These are phyloP conservation scores for Parazoanthus atlanticus DNA, from an alignment of 92 coral and sea anemone genomes.

Conservation along the genomic window DNA sequence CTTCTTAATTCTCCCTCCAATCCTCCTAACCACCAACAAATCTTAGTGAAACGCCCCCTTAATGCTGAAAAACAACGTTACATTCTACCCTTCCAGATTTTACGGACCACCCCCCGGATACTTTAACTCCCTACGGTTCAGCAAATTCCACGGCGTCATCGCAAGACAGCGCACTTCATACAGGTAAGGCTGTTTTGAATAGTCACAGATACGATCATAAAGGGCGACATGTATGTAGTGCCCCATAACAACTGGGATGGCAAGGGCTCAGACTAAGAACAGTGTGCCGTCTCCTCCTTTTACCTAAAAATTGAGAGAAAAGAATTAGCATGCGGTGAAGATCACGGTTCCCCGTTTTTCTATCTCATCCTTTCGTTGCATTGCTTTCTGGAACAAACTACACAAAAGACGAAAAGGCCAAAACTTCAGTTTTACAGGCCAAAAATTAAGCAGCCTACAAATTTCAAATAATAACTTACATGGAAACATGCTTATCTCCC, in stretches of 20 bases:
- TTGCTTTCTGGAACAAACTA: not conserved
- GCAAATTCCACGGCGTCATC: conserved; percentile 49
- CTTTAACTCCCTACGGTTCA: conserved; percentile 47
- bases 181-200: conserved; percentile 36
- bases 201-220: not conserved
- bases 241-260: not conserved
- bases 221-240: not conserved
- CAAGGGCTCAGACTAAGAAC: not conserved
- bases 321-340: not conserved
- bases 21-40: too few relatives aligned
- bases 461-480: too few relatives aligned
- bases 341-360: not conserved
- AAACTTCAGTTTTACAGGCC: too few relatives aligned
- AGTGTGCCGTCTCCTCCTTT: too few relatives aligned
- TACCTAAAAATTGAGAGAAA: too few relatives aligned
- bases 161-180: conserved; percentile 57
- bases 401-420: not conserved
- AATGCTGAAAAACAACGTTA: not conserved
- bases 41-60: too few relatives aligned
- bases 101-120: conserved; percentile 48
- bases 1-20: too few relatives aligned
- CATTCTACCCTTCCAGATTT: not conserved
- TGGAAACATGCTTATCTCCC: too few relatives aligned
- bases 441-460: too few relatives aligned
- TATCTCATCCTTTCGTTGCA: not conserved